phyloP scores from a whole-genome alignment of 2,888 invertebrate genomes.

The Troglohyphantes excavatus region DNA sequence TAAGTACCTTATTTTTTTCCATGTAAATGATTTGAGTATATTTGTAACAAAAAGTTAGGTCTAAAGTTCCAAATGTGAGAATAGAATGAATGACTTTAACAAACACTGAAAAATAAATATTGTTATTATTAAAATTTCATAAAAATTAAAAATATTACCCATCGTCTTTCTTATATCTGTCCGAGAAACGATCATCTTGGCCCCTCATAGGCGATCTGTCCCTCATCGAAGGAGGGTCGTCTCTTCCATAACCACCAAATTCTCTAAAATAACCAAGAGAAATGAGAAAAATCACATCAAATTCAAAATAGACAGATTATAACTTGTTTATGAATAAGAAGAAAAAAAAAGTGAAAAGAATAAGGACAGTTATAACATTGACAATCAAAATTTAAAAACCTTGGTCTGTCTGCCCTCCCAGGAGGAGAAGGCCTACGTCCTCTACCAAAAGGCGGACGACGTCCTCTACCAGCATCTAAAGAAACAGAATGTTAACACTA shows the following conservation, averaged over 20 bases:
- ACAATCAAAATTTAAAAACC: not conserved
- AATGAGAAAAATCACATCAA: not conserved
- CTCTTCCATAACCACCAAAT: constrained; percentile 60
- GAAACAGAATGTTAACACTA: not conserved
- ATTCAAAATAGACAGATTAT: no score
- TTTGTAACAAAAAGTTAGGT: no score
- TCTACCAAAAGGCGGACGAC: constrained; percentile 54
- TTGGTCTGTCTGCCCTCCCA: constrained; percentile 49
- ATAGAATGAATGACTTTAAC: no score
- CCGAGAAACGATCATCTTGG: constrained; percentile 66
- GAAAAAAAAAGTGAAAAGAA: not conserved
- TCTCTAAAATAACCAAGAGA: constrained; percentile 47
- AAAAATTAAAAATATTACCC: no score
- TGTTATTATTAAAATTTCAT: no score
- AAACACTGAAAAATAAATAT: no score
- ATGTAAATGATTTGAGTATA: no score
- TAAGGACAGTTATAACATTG: not conserved
- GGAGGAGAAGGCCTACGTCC: constrained; percentile 60
- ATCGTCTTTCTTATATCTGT: constrained; percentile 70
- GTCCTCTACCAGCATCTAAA: constrained; percentile 55
- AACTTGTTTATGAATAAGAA: no score
- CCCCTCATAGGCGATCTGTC: constrained; percentile 72
- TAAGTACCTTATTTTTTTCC: no score
- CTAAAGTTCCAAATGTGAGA: no score
- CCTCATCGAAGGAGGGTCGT: constrained; percentile 45